These are phyloP conservation scores for Brachyptera putata DNA, from an alignment of 2,888 invertebrate species.

Conservation along the genomic window DNA sequence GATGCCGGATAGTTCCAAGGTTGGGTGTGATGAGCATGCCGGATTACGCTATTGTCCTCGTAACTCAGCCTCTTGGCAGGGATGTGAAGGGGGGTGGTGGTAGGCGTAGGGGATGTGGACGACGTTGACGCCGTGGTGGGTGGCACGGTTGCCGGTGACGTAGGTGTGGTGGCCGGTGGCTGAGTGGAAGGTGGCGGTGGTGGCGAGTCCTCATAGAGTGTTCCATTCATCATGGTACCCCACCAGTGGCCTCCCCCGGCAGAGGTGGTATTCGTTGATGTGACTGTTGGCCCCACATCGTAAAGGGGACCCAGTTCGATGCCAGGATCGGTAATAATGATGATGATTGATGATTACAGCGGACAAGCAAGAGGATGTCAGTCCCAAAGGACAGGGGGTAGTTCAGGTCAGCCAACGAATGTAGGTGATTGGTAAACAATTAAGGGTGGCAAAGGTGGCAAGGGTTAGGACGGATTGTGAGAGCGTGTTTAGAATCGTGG, in stretches of 20 bases:
- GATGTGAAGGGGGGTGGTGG: constrained; percentile 68
- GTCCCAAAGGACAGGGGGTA: background rate
- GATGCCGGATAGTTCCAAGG: constrained; percentile 68
- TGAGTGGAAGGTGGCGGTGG: constrained; percentile 27
- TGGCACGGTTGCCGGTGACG: constrained; percentile 45
- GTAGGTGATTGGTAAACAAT: background rate
- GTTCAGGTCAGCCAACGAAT: background rate
- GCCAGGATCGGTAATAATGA: constrained; percentile 22
- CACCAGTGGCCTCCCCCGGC: constrained; percentile 44
- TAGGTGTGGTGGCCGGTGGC: constrained; percentile 53
- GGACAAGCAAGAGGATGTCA: background rate
- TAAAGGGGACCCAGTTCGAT: constrained; percentile 22
- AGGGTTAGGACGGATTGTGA: background rate
- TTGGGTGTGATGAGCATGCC: constrained; percentile 62
- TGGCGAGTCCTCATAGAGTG: constrained; percentile 60
- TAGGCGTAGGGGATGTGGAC: constrained; percentile 62
- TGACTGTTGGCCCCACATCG: constrained; percentile 20
- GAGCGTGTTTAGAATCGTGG: background rate
- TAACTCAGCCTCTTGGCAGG: constrained; percentile 75
- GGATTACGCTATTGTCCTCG: constrained; percentile 65
- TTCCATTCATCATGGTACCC: constrained; percentile 79
- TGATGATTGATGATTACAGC: constrained; percentile 20
- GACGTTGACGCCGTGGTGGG: constrained; percentile 43
- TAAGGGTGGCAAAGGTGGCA: background rate
- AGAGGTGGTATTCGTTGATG: constrained; percentile 15